phyloP scores from a whole-genome alignment of 1,140 invertebrate species.

The Zaprionus nigranus region DNA sequence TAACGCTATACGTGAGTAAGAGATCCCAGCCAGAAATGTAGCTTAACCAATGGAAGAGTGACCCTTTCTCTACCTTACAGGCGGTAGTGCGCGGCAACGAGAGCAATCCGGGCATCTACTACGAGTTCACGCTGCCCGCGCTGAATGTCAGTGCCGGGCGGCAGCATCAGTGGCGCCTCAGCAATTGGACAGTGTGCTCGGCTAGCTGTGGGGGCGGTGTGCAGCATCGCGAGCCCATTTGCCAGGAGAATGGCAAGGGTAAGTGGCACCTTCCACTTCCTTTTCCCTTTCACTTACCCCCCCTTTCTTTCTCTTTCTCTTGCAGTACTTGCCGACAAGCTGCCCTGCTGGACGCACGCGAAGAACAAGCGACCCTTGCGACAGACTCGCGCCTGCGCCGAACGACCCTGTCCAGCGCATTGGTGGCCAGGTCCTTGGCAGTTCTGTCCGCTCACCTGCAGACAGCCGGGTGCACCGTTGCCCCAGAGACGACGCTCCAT shows the following conservation, averaged over 20 bases:
- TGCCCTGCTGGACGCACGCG: constrained; percentile 87
- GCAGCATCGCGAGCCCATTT: constrained; percentile 88
- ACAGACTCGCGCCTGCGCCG: constrained; percentile 88
- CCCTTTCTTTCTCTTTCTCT: not conserved
- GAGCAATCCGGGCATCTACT: constrained; percentile 91
- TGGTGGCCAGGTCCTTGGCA: constrained; percentile 94
- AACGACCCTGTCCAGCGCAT: constrained; percentile 89
- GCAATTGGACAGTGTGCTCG: constrained; percentile 90
- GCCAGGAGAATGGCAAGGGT: constrained; percentile 88
- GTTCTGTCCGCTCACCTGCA: constrained; percentile 91
- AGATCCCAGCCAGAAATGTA: not conserved
- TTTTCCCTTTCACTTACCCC: not conserved
- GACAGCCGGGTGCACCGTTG: constrained; percentile 77
- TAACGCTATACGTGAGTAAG: constrained; percentile 91
- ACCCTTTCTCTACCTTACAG: constrained; percentile 84
- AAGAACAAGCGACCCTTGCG: constrained; percentile 87
- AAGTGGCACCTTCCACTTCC: not conserved
- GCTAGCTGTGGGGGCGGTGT: constrained; percentile 95
- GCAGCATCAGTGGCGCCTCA: constrained; percentile 90
- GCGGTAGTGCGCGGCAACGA: constrained; percentile 91
- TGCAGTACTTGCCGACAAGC: constrained; percentile 87
- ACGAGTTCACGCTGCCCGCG: constrained; percentile 93
- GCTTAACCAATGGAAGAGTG: too few species aligned
- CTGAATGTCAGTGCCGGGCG: constrained; percentile 85
- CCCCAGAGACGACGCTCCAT: constrained; percentile 88